Percentiles rank a stretch among this genome's conserved stretches.
phyloP scores from a whole-genome alignment of 2,113 vertebrate species.

The Amphiprion percula region DNA sequence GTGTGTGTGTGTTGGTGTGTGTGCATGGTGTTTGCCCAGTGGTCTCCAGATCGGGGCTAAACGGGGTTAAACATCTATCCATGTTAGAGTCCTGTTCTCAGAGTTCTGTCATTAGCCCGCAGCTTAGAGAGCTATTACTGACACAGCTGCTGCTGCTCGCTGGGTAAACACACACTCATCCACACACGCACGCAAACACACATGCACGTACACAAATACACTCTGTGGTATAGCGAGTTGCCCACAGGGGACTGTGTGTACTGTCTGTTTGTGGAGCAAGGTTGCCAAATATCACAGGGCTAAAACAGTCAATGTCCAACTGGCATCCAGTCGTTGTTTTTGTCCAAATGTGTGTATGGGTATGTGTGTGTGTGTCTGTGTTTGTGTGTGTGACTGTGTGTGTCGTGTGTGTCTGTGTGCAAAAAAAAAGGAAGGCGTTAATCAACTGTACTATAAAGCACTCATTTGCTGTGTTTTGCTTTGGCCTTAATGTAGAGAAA shows the following conservation, averaged over 20 bases:
- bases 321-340: constrained; percentile 59
- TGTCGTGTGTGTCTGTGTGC: not conserved
- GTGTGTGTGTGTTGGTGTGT: constrained; percentile 38
- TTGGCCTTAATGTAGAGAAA: not conserved
- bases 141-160: constrained; percentile 81
- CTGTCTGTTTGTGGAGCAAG: constrained; percentile 76
- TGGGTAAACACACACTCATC: constrained; percentile 73
- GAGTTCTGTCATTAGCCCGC: constrained; percentile 81
- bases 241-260: constrained; percentile 72
- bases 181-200: constrained; percentile 64
- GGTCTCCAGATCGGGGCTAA: constrained; percentile 82
- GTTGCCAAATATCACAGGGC: constrained; percentile 77
- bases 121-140: constrained; percentile 83
- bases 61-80: constrained; percentile 83
- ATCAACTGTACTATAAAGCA: constrained; percentile 18
- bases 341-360: constrained; percentile 50
- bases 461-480: constrained; percentile 6
- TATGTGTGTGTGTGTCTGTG: constrained; percentile 44
- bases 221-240: constrained; percentile 68
- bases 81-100: constrained; percentile 80
- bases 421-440: constrained; percentile 19
- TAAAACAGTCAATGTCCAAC: constrained; percentile 70
- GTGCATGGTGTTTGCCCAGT: constrained; percentile 69
- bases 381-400: constrained; percentile 27
- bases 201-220: constrained; percentile 52